Percentiles rank a stretch among this genome's conserved stretches.
These are phyloP conservation scores for Rhadina sibilatrix DNA, from an alignment of 2,113 vertebrate species.

Conservation along the genomic window DNA sequence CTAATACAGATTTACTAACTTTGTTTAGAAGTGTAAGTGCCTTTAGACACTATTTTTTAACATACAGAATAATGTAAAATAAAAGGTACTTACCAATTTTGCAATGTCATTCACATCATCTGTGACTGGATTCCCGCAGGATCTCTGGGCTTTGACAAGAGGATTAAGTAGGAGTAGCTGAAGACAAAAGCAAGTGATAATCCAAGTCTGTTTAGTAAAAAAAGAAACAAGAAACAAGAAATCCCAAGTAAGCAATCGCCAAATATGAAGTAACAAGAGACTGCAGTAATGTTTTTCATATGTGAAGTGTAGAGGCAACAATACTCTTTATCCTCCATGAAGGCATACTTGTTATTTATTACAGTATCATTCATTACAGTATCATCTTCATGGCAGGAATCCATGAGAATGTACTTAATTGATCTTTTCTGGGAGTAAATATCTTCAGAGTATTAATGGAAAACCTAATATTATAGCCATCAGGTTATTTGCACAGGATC, in stretches of 20 bases:
- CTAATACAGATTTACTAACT: not conserved
- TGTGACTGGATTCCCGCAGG: slow-evolving; percentile 79
- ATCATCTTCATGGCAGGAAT: not conserved
- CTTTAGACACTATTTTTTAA: not conserved
- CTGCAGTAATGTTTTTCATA: not conserved
- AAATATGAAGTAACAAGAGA: not conserved
- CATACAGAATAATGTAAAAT: not conserved
- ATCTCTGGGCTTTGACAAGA: slow-evolving; percentile 74
- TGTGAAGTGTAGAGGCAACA: not conserved
- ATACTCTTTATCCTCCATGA: not conserved
- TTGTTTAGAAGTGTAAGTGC: not conserved
- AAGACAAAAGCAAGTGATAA: slow-evolving; percentile 85
- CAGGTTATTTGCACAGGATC: not conserved
- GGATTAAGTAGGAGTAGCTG: slow-evolving; percentile 79
- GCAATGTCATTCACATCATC: slow-evolving; percentile 83
- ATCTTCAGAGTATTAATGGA: not conserved
- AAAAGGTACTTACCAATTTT: slow-evolving; percentile 75
- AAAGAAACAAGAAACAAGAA: not conserved
- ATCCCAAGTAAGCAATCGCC: not conserved
- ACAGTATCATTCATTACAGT: not conserved
- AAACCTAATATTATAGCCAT: not conserved
- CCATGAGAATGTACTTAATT: not conserved
- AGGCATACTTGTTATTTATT: not conserved
- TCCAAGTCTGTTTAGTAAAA: slow-evolving; percentile 75
- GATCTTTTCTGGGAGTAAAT: not conserved